A percentile compares a stretch with the other conserved stretches of the same genome.
Evolutionary conservation across 2,113 vertebrate genomes (phyloP).

Genomic region (Cettia cetti): DNA sequence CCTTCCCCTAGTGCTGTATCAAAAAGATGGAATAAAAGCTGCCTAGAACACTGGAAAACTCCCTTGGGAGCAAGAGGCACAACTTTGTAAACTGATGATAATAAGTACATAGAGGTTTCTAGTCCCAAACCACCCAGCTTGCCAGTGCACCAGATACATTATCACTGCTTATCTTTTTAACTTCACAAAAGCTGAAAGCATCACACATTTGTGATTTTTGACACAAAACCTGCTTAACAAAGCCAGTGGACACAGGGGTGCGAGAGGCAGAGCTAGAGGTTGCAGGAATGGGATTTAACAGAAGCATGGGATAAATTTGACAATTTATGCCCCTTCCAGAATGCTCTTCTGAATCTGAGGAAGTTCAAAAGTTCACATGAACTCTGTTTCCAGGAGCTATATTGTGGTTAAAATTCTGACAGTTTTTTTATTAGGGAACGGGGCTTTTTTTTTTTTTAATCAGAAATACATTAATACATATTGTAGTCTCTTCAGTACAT

Average conservation of each 20-base stretch:
- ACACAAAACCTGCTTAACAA: not conserved
- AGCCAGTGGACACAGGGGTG: not conserved
- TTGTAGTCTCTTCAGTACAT: not conserved
- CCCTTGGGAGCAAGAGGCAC: not conserved
- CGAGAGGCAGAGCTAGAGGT: not conserved
- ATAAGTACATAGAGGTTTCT: fast-evolving
- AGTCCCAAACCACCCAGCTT: not conserved
- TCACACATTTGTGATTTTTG: not conserved
- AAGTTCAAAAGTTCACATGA: not conserved
- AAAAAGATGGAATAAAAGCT: not conserved
- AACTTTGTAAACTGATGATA: not conserved
- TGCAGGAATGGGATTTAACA: not conserved
- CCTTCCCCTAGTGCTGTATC: not conserved
- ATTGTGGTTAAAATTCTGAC: not conserved
- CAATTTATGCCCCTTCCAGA: not conserved
- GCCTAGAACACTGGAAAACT: not conserved
- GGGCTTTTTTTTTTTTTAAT: not conserved
- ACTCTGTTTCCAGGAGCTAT: not conserved
- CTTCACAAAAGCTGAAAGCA: not conserved
- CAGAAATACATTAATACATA: not conserved
- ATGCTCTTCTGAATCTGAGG: not conserved
- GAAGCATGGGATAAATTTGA: not conserved
- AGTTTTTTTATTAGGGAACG: not conserved
- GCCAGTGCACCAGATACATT: not conserved
- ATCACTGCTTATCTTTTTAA: not conserved